phyloP scores from a whole-genome alignment of 2,888 invertebrate genomes.

The Drosophila affinis region DNA sequence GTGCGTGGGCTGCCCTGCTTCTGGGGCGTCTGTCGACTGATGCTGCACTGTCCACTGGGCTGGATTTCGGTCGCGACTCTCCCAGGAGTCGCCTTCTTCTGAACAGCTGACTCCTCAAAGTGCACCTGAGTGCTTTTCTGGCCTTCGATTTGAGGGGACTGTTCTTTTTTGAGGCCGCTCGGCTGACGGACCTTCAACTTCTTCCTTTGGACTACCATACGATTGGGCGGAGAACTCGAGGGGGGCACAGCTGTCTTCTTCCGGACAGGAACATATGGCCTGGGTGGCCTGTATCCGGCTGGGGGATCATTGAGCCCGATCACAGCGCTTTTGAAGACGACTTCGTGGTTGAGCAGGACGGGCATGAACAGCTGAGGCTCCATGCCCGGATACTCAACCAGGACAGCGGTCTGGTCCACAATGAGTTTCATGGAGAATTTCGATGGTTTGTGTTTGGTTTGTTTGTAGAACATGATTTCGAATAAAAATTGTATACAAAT shows the following conservation, averaged over 20 bases:
- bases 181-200: background rate
- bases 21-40: background rate
- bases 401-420: conserved; percentile 36
- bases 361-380: conserved; percentile 57
- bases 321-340: conserved; percentile 43
- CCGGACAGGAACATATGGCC: background rate
- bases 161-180: background rate
- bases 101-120: background rate
- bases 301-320: conserved; percentile 30
- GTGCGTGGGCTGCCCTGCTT: background rate
- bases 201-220: background rate
- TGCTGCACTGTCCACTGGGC: background rate
- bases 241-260: background rate
- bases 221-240: background rate
- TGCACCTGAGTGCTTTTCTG: background rate
- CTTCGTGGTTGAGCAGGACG: conserved; percentile 15
- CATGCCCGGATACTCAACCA: conserved; percentile 46
- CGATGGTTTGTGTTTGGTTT: conserved; percentile 1
- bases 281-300: background rate
- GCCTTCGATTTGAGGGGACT: background rate
- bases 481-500: conserved; percentile 14
- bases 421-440: conserved; percentile 56
- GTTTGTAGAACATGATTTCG: conserved; percentile 29
- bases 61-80: background rate
- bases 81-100: background rate